Base-by-base conservation (phyloP, 2,113 vertebrate species). In the Thymallus thymallus region DNA sequence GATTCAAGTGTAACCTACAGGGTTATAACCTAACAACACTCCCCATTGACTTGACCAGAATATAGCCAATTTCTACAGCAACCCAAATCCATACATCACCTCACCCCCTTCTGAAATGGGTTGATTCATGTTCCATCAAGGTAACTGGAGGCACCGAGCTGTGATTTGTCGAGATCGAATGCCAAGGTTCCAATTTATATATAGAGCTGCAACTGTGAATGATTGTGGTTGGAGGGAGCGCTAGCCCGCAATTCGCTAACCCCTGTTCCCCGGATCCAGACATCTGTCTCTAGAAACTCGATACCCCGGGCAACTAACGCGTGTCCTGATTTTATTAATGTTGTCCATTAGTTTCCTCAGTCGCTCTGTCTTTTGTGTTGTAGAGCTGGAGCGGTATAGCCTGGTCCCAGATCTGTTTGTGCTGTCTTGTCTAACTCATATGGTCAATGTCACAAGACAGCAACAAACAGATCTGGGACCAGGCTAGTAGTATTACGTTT, bases 281-380 rank as follows among this genome's bases (percentile, higher is more conserved):
- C 84, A 82, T 86, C 81, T 84, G 82, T 67, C 70, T 83, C 72
- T 61, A 72, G 84, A 88, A 88, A 87, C 73, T 29, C 32, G 79
- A 86, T 56, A 73, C 76, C 41, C 48, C 76, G 7, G 67, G 69
- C 26, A 41, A 63, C 78, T 82, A 78, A 81, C 73, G 78, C 81
- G 51, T 66, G 84, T 73, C 80, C 64, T 66, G 73, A 46, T 68
- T 41, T 30, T 68, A 76, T 77, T 79, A 77, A 69, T 64, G 24
- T 0, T 68, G 56, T 72, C 70, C 74, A 76, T 85, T 77, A 65
- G 46, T 68, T 78, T 41, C 73, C 30, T 32, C n/a, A 5, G 2
- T 48, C 64, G 64, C 26, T 71, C 61, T 73, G 71, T 73, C 32
- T 22, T 16, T 16, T 70, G 14, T 23, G 16, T 68, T 4, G 32